Evolutionary conservation across 1,140 invertebrate genomes (phyloP), one percentile per base, ranked within the genome.

Genomic region (Pogonognathellus flavescens): DNA sequence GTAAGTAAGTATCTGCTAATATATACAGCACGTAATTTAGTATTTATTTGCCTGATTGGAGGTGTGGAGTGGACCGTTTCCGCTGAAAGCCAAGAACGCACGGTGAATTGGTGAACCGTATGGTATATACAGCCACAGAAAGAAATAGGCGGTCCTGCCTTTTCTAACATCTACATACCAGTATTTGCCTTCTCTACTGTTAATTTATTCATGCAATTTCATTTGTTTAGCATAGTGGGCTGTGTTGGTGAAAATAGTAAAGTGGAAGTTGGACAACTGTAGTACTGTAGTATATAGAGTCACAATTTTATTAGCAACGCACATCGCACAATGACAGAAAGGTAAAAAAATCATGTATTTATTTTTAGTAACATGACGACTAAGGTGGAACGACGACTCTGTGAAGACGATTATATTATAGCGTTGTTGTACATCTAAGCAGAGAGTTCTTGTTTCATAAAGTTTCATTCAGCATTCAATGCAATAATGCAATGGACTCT

Each of bases 151-250:
- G 60, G n/a, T 70, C 5, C 22, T 70, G 10, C 66, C 22, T 70
- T 41, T 41, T 55, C 16, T 55, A 55, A 55, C 16, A 55, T 55
- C 53, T 55, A 25, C 10, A 66, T 66, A 62, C 20, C n/a, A 62
- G 20, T 72, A 76, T 76, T 76, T 76, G 25, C 70, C 70, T 76
- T 76, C 70, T 76, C 31, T n/a, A 9, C 70, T 76, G 13, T 76
- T 76, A 76, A 76, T 76, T 76, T 76, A 76, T 76, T 76, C 70
- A 76, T 76, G 70, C 70, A 76, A 76, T 76, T 50, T 76, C 70
- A 76, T 76, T 76, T 76, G 70, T 50, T 76, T 50, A 76, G 70
- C 41, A 50, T 76, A 18, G 31, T 41, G 6, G 31, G 70, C 31
- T 31, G 14, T 9, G 6, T 76, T 76, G 70, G 70, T 31, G 70